These are phyloP conservation scores for Diploscapter pachys DNA, from an alignment of 1,140 invertebrate species.

Conservation along the genomic window DNA sequence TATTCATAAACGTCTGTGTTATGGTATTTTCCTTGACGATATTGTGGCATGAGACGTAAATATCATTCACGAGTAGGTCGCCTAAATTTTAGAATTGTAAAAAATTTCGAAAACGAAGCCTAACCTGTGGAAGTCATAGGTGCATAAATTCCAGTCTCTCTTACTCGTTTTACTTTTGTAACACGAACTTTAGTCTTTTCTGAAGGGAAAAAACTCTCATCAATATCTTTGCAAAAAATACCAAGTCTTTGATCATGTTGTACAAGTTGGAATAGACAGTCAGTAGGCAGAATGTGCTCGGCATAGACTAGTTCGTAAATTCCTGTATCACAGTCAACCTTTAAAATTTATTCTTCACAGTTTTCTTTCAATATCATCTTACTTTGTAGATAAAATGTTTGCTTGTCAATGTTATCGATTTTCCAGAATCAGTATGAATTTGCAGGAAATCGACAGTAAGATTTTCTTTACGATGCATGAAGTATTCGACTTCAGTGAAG, in stretches of 20 bases:
- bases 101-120: no score
- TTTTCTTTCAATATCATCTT: slow-evolving; percentile 3
- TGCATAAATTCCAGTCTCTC: slow-evolving; percentile 41
- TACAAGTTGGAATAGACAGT: slow-evolving; percentile 37
- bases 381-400: slow-evolving; percentile 47
- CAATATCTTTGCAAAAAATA: not conserved
- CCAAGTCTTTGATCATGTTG: slow-evolving; percentile 5
- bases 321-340: slow-evolving; percentile 21
- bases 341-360: not conserved
- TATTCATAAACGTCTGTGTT: slow-evolving; percentile 39
- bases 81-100: not conserved
- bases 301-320: slow-evolving; percentile 40
- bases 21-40: slow-evolving; percentile 37
- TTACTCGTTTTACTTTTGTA: slow-evolving; percentile 19
- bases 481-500: slow-evolving; percentile 36
- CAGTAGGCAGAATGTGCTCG: slow-evolving; percentile 34
- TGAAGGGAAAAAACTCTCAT: not conserved
- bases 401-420: slow-evolving; percentile 36
- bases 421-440: slow-evolving; percentile 35
- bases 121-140: slow-evolving; percentile 43
- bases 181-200: slow-evolving; percentile 5
- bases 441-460: slow-evolving; percentile 38
- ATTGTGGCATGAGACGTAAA: slow-evolving; percentile 48
- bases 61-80: slow-evolving; percentile 43
- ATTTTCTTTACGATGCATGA: slow-evolving; percentile 44